Conservation (phyloP, 35 echinoderm and acorn worm genomes). For the Diadema setosum region DNA sequence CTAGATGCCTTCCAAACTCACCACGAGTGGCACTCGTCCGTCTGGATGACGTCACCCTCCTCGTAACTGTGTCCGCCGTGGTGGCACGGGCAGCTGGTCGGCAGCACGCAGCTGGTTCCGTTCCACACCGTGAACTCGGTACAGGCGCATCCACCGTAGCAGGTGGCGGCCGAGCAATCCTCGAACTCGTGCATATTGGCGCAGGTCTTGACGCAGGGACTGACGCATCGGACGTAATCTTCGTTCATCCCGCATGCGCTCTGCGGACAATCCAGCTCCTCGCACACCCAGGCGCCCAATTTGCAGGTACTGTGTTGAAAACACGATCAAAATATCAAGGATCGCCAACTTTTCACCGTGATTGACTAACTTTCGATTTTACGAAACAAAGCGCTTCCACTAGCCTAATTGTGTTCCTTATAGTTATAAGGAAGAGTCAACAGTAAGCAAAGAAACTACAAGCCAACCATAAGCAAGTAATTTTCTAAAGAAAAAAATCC, state of each 20-base stretch:
- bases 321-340: not conserved
- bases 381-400: too few relatives aligned
- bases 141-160: conserved; percentile 49
- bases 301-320: conserved; percentile 29
- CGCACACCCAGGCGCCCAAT: conserved; percentile 35
- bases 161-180: conserved; percentile 15
- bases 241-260: conserved; percentile 36
- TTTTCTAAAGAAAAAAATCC: too few relatives aligned
- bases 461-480: too few relatives aligned
- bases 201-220: conserved; percentile 31
- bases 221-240: conserved; percentile 29
- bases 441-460: too few relatives aligned
- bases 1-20: too few relatives aligned
- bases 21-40: conserved; percentile 18
- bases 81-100: conserved; percentile 59
- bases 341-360: too few relatives aligned
- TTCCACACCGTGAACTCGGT: not conserved
- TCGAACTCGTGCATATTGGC: conserved; percentile 58
- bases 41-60: not conserved
- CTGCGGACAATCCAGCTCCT: conserved; percentile 24
- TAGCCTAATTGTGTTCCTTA: too few relatives aligned
- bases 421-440: too few relatives aligned
- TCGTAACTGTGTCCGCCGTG: conserved; percentile 58
- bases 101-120: not conserved
- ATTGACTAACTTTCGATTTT: too few relatives aligned